These are phyloP conservation scores for Delichon dasypus DNA, from an alignment of 2,797 vertebrate species.

Conservation along the genomic window DNA sequence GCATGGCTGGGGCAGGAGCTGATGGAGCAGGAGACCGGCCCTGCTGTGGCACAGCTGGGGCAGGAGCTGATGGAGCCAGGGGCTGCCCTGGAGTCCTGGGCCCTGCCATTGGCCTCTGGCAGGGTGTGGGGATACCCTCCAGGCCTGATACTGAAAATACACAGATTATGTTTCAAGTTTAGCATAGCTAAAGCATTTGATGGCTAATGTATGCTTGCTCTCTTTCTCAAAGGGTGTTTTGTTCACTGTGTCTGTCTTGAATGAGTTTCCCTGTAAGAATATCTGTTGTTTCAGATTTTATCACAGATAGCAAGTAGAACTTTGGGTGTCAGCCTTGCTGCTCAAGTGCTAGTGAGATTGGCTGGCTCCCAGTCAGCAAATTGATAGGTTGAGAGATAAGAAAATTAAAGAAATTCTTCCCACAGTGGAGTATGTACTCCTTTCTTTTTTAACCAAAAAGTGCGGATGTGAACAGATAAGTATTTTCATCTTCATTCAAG, in stretches of 20 bases:
- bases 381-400: background rate
- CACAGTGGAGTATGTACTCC: background rate
- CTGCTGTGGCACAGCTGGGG: rapidly evolving
- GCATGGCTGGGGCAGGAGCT: rapidly evolving
- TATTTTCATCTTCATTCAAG: background rate
- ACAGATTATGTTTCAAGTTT: rapidly evolving
- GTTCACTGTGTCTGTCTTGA: background rate
- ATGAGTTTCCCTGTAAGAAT: background rate
- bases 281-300: background rate
- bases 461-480: background rate
- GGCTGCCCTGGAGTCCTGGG: background rate
- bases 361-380: background rate
- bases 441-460: background rate
- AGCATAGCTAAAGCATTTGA: background rate
- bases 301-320: background rate
- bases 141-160: background rate
- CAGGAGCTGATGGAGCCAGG: background rate
- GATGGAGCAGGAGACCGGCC: rapidly evolving
- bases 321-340: background rate
- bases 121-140: background rate
- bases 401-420: background rate
- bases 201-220: background rate
- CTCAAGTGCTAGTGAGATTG: background rate
- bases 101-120: no score
- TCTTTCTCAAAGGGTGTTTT: background rate